These are phyloP conservation scores for Resseliella maxima DNA, from an alignment of 2,888 invertebrate species.

Conservation along the genomic window DNA sequence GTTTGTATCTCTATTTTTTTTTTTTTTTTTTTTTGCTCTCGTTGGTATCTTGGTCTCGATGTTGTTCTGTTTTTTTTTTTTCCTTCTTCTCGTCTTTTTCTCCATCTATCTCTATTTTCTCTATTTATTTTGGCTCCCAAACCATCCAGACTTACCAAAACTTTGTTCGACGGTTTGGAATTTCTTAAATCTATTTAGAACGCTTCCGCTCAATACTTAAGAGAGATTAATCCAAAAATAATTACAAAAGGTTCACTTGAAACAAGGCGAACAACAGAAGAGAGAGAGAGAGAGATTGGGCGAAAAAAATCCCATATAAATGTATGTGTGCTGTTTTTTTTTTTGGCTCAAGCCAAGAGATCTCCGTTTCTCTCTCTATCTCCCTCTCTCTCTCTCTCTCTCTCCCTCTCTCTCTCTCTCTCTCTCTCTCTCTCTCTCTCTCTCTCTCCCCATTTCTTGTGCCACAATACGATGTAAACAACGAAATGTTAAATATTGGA, in stretches of 20 bases:
- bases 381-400: no score
- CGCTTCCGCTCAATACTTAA: constrained; percentile 8
- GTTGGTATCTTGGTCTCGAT: background rate
- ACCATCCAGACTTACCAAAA: background rate
- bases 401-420: no score
- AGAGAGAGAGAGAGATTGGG: no score
- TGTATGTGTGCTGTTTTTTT: no score
- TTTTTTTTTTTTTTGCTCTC: background rate
- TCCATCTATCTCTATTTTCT: no score
- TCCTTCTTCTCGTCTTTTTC: background rate
- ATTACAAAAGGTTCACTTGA: background rate
- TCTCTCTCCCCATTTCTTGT: background rate
- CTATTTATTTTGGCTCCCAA: background rate
- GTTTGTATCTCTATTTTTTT: background rate
- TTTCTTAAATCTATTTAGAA: constrained; percentile 5
- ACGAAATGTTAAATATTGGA: constrained; percentile 4
- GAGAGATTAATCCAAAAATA: constrained; percentile 49
- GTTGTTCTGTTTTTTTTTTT: no score
- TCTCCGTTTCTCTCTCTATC: no score
- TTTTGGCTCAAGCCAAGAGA: no score
- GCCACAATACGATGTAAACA: background rate
- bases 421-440: background rate
- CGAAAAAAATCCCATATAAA: no score
- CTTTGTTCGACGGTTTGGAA: background rate
- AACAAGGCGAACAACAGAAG: background rate